Conservation (phyloP, 2,888 invertebrate species). For the Xestia sexstrigata region DNA sequence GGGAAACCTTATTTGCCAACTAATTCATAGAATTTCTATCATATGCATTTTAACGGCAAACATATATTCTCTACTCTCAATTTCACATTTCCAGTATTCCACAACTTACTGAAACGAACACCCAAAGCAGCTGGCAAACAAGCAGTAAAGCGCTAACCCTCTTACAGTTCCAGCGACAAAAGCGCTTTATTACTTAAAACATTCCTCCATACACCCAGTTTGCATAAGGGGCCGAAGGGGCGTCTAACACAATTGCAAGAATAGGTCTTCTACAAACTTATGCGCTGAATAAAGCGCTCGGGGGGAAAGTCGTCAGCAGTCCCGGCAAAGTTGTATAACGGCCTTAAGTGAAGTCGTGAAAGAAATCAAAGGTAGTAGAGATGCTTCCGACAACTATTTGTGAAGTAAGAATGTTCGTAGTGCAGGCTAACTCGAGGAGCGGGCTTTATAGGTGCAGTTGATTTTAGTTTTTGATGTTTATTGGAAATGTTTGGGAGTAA, state of each 20-base stretch:
- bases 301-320: conserved; percentile 37
- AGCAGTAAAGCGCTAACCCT: conserved; percentile 19
- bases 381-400: conserved; percentile 59
- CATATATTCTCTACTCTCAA: background rate
- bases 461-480: conserved; percentile 55
- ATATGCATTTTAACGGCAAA: background rate
- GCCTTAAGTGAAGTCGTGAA: conserved; percentile 56
- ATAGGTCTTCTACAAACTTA: conserved; percentile 41
- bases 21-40: background rate
- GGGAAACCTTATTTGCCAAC: background rate
- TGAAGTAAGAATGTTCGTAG: conserved; percentile 43
- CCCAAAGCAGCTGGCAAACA: background rate
- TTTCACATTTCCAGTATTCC: background rate
- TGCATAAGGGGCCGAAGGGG: conserved; percentile 38
- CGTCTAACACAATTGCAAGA: conserved; percentile 46
- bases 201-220: conserved; percentile 16
- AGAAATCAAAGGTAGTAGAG: conserved; percentile 61
- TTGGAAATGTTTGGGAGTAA: conserved; percentile 43
- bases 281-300: conserved; percentile 44
- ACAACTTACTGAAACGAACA: conserved; percentile 10
- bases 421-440: conserved; percentile 13
- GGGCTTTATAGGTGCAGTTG: conserved; percentile 45
- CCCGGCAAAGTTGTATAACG: conserved; percentile 53
- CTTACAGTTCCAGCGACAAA: conserved; percentile 13
- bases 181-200: conserved; percentile 36